Evolutionary conservation across 1,140 invertebrate genomes (phyloP).

Genomic region (Nixonia krombeini): DNA sequence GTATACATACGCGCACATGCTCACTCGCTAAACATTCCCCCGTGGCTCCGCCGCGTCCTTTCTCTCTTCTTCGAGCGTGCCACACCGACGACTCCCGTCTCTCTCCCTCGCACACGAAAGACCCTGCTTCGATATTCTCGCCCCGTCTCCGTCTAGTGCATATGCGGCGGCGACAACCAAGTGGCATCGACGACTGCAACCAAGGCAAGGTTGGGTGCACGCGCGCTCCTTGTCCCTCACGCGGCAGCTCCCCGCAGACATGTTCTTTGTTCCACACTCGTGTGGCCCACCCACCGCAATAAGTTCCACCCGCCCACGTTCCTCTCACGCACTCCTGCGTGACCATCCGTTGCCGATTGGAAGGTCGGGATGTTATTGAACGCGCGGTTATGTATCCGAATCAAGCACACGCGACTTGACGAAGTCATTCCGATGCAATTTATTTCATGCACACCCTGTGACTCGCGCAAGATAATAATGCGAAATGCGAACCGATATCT

Average conservation of each 20-base stretch:
- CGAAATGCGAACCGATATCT: no score
- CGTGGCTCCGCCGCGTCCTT: neutral
- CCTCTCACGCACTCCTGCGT: slow-evolving; percentile 59
- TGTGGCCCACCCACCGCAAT: slow-evolving; percentile 63
- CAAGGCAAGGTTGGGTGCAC: neutral
- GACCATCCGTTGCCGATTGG: slow-evolving; percentile 63
- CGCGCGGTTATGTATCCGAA: slow-evolving; percentile 17
- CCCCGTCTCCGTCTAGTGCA: slow-evolving; percentile 13
- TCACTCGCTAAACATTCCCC: slow-evolving; percentile 4
- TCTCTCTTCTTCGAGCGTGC: slow-evolving; percentile 1
- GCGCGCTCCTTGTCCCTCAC: slow-evolving; percentile 15
- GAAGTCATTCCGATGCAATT: neutral
- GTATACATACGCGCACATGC: no score
- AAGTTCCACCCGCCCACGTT: slow-evolving; percentile 64
- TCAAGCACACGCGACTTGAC: slow-evolving; percentile 2
- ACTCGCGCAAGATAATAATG: neutral
- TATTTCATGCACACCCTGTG: neutral
- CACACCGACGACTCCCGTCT: no score
- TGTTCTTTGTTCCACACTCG: no score
- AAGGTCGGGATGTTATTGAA: slow-evolving; percentile 60
- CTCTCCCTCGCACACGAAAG: neutral
- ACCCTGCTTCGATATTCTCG: no score
- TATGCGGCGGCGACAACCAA: neutral
- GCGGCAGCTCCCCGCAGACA: slow-evolving; percentile 13
- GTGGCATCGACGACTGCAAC: no score